These are phyloP conservation scores for Nemapogon koenigi DNA, from an alignment of 2,888 invertebrate genomes.

Conservation along the genomic window DNA sequence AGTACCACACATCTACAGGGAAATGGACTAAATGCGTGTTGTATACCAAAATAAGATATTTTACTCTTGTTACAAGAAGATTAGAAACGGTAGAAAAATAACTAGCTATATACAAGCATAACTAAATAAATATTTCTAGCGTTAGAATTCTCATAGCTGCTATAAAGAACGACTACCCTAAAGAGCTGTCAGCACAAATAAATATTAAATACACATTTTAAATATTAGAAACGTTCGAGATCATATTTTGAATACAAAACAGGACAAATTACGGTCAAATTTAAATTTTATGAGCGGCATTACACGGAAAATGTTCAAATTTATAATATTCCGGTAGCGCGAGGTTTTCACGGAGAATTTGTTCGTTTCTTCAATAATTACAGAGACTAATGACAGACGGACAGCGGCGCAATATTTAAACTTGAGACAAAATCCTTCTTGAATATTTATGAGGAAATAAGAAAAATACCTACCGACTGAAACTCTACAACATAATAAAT, in stretches of 20 bases:
- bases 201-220: not conserved
- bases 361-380: slow-evolving; percentile 5
- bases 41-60: too few relatives aligned
- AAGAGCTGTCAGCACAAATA: too few relatives aligned
- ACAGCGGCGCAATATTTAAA: slow-evolving; percentile 19
- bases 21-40: too few relatives aligned
- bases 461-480: too few relatives aligned
- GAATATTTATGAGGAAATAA: slow-evolving; percentile 3
- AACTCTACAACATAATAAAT: too few relatives aligned
- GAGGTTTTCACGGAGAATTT: not conserved
- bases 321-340: not conserved
- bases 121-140: too few relatives aligned
- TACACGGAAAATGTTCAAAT: not conserved
- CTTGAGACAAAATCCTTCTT: not conserved
- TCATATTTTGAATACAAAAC: slow-evolving; percentile 5
- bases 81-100: too few relatives aligned
- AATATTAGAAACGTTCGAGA: not conserved
- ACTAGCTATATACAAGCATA: too few relatives aligned
- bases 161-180: too few relatives aligned
- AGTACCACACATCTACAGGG: too few relatives aligned
- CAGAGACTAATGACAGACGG: slow-evolving; percentile 6
- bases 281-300: slow-evolving; percentile 7
- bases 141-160: too few relatives aligned
- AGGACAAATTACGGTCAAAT: slow-evolving; percentile 6
- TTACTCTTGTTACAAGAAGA: too few relatives aligned